phyloP scores from a whole-genome alignment of 2,113 vertebrate species.

The Petrocephalus microphthalmus region DNA sequence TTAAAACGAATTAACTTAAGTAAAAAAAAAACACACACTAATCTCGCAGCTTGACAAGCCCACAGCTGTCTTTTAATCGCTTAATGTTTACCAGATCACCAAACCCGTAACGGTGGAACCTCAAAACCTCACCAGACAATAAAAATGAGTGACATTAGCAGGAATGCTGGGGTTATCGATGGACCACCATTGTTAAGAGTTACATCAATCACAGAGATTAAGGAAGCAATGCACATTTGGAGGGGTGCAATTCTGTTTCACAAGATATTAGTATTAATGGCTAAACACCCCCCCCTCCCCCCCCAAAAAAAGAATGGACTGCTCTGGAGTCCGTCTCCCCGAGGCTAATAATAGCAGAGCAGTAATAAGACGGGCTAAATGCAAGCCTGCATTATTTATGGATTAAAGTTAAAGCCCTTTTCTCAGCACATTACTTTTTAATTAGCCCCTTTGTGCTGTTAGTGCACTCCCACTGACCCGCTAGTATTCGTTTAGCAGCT shows the following conservation, averaged over 20 bases:
- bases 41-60: background rate
- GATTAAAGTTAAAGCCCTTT: conserved; percentile 28
- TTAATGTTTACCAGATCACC: conserved; percentile 9
- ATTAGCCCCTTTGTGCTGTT: conserved; percentile 35
- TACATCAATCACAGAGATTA: background rate
- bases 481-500: conserved; percentile 36
- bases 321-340: conserved; percentile 23
- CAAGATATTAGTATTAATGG: conserved; percentile 4
- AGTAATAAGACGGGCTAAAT: conserved; percentile 36
- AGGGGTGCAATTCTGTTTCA: background rate
- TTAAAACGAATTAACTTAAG: background rate
- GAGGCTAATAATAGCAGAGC: conserved; percentile 30
- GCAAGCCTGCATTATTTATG: conserved; percentile 44
- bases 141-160: background rate
- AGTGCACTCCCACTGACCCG: conserved; percentile 24
- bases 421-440: conserved; percentile 42
- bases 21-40: background rate
- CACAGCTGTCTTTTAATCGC: background rate
- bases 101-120: background rate
- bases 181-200: background rate
- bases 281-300: conserved; percentile 14
- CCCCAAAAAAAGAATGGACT: conserved; percentile 2
- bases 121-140: background rate
- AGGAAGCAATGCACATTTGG: background rate
- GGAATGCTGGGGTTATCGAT: background rate